phyloP scores from a whole-genome alignment of 1,140 invertebrate species.

The Cydia pomonella region DNA sequence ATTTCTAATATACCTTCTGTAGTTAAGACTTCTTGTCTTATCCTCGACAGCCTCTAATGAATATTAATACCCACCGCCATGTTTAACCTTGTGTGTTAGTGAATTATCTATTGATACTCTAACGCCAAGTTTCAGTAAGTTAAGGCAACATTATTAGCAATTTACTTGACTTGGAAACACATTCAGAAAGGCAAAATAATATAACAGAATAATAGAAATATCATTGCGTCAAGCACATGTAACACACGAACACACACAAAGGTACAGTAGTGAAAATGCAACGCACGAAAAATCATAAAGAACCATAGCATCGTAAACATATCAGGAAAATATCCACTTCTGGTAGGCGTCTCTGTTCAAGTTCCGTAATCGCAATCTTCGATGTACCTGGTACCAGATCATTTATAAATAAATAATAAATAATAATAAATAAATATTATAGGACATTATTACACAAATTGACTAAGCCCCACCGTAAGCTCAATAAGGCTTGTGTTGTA shows the following conservation, averaged over 20 bases:
- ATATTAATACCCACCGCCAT: constrained; percentile 56
- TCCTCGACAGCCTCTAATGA: constrained; percentile 54
- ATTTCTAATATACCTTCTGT: not conserved
- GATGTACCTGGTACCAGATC: too few species aligned
- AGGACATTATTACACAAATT: too few species aligned
- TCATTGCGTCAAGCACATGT: not conserved
- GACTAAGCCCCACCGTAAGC: too few species aligned
- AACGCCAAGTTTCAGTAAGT: constrained; percentile 41
- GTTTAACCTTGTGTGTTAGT: constrained; percentile 49
- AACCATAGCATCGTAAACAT: not conserved
- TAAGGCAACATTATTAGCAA: constrained; percentile 12
- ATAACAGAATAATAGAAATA: not conserved
- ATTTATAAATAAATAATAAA: too few species aligned
- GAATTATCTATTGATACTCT: constrained; percentile 51
- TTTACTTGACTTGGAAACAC: not conserved
- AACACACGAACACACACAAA: too few species aligned
- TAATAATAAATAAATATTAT: too few species aligned
- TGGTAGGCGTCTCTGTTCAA: too few species aligned
- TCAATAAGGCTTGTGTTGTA: too few species aligned
- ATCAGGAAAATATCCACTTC: too few species aligned
- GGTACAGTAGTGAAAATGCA: not conserved
- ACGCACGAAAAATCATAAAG: too few species aligned
- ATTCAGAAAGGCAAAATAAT: not conserved
- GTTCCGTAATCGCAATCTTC: too few species aligned
- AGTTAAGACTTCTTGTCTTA: constrained; percentile 36